Base-by-base conservation (phyloP, 1,140 invertebrate genomes). In the Euwallacea similis region DNA sequence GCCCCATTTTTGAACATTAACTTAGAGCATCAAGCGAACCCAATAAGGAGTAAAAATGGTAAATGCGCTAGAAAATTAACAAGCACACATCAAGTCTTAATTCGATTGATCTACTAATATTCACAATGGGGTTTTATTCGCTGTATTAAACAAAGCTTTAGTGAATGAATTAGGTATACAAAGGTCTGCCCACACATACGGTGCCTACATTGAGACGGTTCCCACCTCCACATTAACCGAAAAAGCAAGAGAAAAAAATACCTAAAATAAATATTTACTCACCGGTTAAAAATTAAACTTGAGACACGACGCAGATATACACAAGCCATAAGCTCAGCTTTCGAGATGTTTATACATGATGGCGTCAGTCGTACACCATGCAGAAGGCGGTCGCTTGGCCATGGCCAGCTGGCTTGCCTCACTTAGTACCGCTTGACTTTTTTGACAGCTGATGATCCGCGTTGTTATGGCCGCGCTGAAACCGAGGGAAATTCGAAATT, bases 351-450 rank as follows among this genome's bases (percentile, higher is more conserved):
- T 71, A 71, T 44, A 68, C 56, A 68, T 56, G 21, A 46, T 55
- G 63, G 47, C 41, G 43, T n/a, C 16, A n/a, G 9, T 33, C 21
- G 21, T 4, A 33, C 21, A 33, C 21, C 21, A 56, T 15, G 10
- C 21, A 41, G 59, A 54, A 47, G 47, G 44, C 47, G 33, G 43
- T 50, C 60, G 10, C 41, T 11, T 11, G 16, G 13, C 11, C 11
- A 11, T 43, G 59, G 67, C 66, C 67, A 69, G 67, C 67, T 69
- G 67, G 7, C 59, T 69, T 62, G 15, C 60, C 43, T 69, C 67
- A 69, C 55, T 66, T 44, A 13, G 42, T 16, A 43, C 42, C 54
- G 21, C 21, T 33, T 33, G 21, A 33, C 21, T 56, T 58, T 63
- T 58, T 66, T 44, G 54, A 58, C 54, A 43, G 54, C 13, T 15